phyloP scores from a whole-genome alignment of 2,888 invertebrate species.

The Callyntrura guangdongensis region DNA sequence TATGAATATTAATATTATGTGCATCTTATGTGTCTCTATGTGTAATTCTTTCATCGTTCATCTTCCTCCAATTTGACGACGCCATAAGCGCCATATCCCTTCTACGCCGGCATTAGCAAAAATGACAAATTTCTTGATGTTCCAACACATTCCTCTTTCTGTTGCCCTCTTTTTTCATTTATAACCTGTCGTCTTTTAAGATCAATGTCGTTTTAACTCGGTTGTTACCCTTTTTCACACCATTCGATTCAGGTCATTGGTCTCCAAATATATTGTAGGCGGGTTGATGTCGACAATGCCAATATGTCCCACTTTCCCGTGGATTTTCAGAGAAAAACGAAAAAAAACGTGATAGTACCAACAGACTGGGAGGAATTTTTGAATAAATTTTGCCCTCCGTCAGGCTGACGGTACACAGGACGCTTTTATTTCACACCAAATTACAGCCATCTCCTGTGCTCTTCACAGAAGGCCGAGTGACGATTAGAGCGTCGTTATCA shows the following conservation, averaged over 20 bases:
- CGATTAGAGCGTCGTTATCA: not conserved
- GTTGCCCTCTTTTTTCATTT: too few relatives aligned
- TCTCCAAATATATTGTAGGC: not conserved
- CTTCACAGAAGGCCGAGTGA: too few relatives aligned
- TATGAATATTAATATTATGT: not conserved
- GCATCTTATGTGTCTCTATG: not conserved
- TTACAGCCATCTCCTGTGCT: not conserved
- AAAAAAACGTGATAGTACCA: not conserved
- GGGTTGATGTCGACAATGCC: not conserved
- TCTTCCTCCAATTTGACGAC: too few relatives aligned
- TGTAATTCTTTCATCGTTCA: not conserved
- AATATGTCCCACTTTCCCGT: not conserved
- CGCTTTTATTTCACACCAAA: not conserved
- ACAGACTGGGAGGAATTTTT: too few relatives aligned
- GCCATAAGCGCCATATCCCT: too few relatives aligned
- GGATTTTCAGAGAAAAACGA: too few relatives aligned
- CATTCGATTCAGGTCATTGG: not conserved
- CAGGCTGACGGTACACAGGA: too few relatives aligned
- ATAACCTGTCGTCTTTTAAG: not conserved
- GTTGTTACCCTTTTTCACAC: not conserved
- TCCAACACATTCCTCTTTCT: too few relatives aligned
- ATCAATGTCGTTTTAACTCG: slow-evolving; percentile 1
- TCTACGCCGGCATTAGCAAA: too few relatives aligned
- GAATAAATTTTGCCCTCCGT: too few relatives aligned
- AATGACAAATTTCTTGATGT: too few relatives aligned